Evolutionary conservation across 2,797 vertebrate species (phyloP), one percentile per base, ranked within the genome.

Genomic region (Myripristis murdjan): DNA sequence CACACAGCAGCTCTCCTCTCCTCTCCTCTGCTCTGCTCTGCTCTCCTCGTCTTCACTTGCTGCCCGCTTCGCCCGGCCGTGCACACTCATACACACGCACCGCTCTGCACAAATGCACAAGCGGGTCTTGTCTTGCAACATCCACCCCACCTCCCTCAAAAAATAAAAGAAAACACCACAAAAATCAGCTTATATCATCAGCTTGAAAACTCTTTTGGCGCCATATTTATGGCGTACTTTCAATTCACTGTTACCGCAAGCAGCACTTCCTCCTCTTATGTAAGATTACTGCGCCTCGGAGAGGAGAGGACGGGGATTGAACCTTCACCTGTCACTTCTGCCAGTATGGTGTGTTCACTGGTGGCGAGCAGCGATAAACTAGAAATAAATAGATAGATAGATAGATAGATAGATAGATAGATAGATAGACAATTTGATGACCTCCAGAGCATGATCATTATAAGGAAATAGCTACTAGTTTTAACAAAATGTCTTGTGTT

Each of bases 211-310:
- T 96, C 96, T 97, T 98, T 98, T 98, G 97, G 97, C 97, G 97
- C 97, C 97, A 97, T 97, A 97, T 98, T 97, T 97, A 97, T 98
- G 97, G 97, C 97, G 97, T 98, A 98, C 96, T 97, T 97, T 95
- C 96, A 97, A 97, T 97, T 96, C 95, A 91, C 89, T 93, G 95
- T 93, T 93, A 94, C 93, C 94, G 95, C 95, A 93, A 93, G 88
- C 92, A 92, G 92, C 84, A 91, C 95, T 95, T 95, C 94, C 89
- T 89, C 53, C 71, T 91, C 73, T 33, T 18, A 75, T 12, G 71
- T 81, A 18, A 70, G 88, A 73, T 59, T 0, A 81, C 71, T 84
- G 79, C 80, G 86, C 82, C 91, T 77, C 85, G 53, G 70, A 76
- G 85, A 87, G 85, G 81, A 85, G 72, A 66, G 57, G 60, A 51